Conservation (phyloP, 2,113 vertebrate species). For the Pseudolaguvia tuberculata region DNA sequence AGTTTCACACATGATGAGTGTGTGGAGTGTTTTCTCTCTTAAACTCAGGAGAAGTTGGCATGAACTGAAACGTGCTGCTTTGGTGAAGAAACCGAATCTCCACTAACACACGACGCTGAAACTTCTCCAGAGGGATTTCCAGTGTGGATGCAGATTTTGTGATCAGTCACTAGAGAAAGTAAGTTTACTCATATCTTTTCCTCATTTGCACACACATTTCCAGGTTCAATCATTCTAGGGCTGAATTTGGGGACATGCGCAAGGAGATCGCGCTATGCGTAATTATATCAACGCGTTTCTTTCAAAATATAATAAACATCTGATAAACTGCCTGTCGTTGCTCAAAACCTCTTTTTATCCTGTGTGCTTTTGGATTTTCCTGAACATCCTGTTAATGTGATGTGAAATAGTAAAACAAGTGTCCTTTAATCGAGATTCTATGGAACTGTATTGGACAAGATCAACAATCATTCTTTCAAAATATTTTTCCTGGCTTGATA, state of each 20-base stretch:
- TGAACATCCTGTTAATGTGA: not conserved
- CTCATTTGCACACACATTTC: not conserved
- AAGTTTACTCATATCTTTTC: not conserved
- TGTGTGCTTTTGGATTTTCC: not conserved
- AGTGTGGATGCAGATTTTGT: not conserved
- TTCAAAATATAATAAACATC: not conserved
- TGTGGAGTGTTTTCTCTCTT: not conserved
- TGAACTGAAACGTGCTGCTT: not conserved
- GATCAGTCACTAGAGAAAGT: not conserved
- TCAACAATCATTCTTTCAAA: too few species aligned
- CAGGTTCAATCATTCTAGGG: too few species aligned
- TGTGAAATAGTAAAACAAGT: not conserved
- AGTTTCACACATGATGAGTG: too few species aligned
- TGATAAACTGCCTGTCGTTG: not conserved
- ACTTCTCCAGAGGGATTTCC: not conserved
- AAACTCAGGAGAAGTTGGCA: conserved; percentile 14
- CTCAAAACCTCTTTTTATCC: not conserved
- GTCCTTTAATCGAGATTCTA: not conserved
- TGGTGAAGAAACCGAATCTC: not conserved
- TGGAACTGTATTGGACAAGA: not conserved
- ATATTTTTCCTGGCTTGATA: not conserved
- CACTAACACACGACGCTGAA: not conserved
- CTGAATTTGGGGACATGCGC: too few species aligned
- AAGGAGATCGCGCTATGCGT: not conserved
- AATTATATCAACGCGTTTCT: not conserved